Percentiles rank a stretch among this genome's conserved stretches.
Evolutionary conservation across 1,140 invertebrate genomes (phyloP).

Genomic region (Drosophila ercepeae): DNA sequence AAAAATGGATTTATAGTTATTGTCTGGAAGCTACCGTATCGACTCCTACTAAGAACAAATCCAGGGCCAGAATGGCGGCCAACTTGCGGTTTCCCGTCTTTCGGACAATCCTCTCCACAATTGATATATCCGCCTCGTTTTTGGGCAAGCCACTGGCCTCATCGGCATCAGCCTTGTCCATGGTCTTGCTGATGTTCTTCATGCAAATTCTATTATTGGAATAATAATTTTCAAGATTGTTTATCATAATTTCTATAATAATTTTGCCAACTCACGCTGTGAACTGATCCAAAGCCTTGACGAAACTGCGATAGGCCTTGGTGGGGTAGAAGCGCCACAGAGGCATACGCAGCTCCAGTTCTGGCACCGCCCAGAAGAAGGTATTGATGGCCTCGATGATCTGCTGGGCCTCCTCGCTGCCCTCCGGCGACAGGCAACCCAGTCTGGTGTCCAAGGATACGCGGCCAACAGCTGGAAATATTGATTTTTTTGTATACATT

Average conservation of each 20-base stretch:
- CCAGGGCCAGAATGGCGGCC: slow-evolving; percentile 90
- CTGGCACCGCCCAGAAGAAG: slow-evolving; percentile 91
- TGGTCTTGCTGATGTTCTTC: slow-evolving; percentile 85
- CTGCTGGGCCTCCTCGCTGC: slow-evolving; percentile 87
- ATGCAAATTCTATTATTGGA: slow-evolving; percentile 86
- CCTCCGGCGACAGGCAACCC: slow-evolving; percentile 89
- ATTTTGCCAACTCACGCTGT: slow-evolving; percentile 88
- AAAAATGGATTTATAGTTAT: neutral
- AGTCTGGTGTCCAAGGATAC: slow-evolving; percentile 92
- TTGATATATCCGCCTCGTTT: slow-evolving; percentile 85
- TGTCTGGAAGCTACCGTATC: slow-evolving; percentile 90
- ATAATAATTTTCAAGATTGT: neutral
- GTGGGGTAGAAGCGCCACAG: slow-evolving; percentile 92
- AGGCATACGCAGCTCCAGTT: slow-evolving; percentile 91
- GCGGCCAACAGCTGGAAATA: slow-evolving; percentile 88
- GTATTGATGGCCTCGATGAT: slow-evolving; percentile 92
- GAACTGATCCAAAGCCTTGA: slow-evolving; percentile 89
- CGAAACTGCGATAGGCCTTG: slow-evolving; percentile 89
- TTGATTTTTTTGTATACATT: neutral
- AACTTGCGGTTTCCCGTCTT: slow-evolving; percentile 88
- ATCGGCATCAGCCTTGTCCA: slow-evolving; percentile 84
- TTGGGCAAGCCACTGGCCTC: slow-evolving; percentile 62
- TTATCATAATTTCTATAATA: neutral
- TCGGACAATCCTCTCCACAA: slow-evolving; percentile 87
- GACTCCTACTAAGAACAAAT: slow-evolving; percentile 94